Conservation (phyloP, 2,888 invertebrate species). For the Microplitis deprimator region DNA sequence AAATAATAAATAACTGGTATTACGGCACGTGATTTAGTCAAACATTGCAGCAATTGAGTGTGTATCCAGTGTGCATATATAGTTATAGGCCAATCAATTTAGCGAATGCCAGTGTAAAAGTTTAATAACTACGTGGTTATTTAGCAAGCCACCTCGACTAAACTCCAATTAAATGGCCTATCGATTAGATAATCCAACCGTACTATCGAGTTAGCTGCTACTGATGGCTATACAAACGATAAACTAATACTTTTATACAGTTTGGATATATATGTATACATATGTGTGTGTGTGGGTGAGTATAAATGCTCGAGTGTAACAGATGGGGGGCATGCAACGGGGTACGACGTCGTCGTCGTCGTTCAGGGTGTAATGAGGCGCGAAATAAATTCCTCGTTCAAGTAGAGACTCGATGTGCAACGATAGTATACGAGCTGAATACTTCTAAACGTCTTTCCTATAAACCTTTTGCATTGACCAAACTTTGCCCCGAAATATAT, state of each 20-base stretch:
- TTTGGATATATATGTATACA: not conserved
- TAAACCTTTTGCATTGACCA: not conserved
- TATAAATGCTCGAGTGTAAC: slow-evolving; percentile 24
- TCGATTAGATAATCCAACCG: slow-evolving; percentile 44
- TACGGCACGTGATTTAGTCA: slow-evolving; percentile 16
- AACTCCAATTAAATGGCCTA: slow-evolving; percentile 45
- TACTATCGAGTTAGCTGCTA: slow-evolving; percentile 41
- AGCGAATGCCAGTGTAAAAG: slow-evolving; percentile 23
- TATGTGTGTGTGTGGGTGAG: slow-evolving; percentile 3
- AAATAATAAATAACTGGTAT: slow-evolving; percentile 17
- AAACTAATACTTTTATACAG: not conserved
- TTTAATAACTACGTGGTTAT: slow-evolving; percentile 43
- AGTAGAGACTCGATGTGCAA: slow-evolving; percentile 1
- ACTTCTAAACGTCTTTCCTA: slow-evolving; percentile 8
- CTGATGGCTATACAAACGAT: slow-evolving; percentile 12
- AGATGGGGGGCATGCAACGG: slow-evolving; percentile 35
- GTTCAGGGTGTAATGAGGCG: slow-evolving; percentile 47
- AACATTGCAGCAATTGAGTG: slow-evolving; percentile 18
- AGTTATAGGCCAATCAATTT: slow-evolving; percentile 12
- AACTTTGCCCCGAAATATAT: not conserved
- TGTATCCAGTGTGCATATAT: slow-evolving; percentile 9
- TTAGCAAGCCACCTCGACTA: slow-evolving; percentile 41
- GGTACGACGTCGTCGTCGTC: slow-evolving; percentile 39
- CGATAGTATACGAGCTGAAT: slow-evolving; percentile 26
- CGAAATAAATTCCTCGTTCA: slow-evolving; percentile 45